Evolutionary conservation across 1,140 invertebrate genomes (phyloP).

Genomic region (Myzus persicae): DNA sequence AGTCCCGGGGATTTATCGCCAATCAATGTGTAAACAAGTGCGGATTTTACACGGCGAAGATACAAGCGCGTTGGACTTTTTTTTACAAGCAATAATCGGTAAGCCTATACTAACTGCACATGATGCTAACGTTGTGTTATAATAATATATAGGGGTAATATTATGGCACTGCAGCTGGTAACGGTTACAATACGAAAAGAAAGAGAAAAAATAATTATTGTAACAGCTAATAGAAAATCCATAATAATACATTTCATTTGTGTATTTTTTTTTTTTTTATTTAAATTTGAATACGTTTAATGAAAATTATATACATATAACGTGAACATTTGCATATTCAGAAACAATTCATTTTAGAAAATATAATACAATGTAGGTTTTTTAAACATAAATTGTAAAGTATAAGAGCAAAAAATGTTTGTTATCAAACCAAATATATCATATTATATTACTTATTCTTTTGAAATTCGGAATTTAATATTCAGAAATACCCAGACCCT

Average conservation of each 20-base stretch:
- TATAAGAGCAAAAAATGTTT: neutral
- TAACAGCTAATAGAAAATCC: neutral
- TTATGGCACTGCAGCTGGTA: neutral
- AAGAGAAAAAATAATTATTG: neutral
- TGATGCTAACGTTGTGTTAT: conserved; percentile 20
- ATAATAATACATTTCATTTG: too few species aligned
- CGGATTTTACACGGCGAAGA: conserved; percentile 18
- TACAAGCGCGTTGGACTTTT: neutral
- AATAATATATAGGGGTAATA: neutral
- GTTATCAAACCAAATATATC: too few species aligned
- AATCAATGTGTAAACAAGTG: conserved; percentile 44
- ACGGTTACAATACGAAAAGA: neutral
- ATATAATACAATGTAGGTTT: neutral
- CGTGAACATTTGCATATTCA: neutral
- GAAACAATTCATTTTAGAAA: neutral
- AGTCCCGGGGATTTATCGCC: conserved; percentile 38
- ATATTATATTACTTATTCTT: too few species aligned
- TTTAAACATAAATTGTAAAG: neutral
- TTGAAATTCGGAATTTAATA: neutral
- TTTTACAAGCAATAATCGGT: neutral
- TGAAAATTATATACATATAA: neutral
- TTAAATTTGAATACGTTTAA: neutral
- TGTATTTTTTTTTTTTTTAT: neutral
- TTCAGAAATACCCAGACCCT: neutral
- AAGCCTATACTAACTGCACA: conserved; percentile 1